Conservation (phyloP, 2,113 vertebrate genomes). For the Mugil cephalus region DNA sequence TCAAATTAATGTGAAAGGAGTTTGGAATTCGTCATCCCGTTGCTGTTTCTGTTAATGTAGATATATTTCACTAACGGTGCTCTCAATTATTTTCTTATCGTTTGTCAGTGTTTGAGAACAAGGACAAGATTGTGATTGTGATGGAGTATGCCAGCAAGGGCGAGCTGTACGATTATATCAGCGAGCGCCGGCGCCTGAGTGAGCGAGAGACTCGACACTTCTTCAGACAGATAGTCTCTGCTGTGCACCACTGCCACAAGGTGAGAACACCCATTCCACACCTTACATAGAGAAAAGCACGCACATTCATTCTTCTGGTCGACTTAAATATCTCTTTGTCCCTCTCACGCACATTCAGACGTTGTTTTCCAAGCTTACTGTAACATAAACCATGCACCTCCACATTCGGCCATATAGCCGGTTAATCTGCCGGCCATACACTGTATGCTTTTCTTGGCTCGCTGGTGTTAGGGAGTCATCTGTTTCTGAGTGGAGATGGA, state of each 20-base stretch:
- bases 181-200: conserved; percentile 90
- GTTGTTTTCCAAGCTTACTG: conserved; percentile 46
- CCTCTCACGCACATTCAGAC: conserved; percentile 11
- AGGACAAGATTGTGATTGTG: conserved; percentile 99
- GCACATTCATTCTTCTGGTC: conserved; percentile 4
- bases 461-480: conserved; percentile 62
- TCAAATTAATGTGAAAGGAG: conserved; percentile 14
- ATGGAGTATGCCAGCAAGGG: conserved; percentile 96
- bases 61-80: conserved; percentile 21
- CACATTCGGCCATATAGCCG: conserved; percentile 36
- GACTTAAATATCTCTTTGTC: background rate
- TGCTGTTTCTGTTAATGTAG: background rate
- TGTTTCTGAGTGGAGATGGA: conserved; percentile 67
- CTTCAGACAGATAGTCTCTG: conserved; percentile 98
- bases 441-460: conserved; percentile 70
- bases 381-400: conserved; percentile 60
- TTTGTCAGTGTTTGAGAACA: conserved; percentile 96
- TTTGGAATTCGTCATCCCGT: conserved; percentile 10
- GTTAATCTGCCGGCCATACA: conserved; percentile 56
- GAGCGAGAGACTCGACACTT: conserved; percentile 96
- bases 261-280: conserved; percentile 72
- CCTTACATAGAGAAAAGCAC: background rate
- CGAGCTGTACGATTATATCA: conserved; percentile 98
- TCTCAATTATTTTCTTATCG: conserved; percentile 42
- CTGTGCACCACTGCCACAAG: conserved; percentile 98